Conservation (phyloP, 2,113 vertebrate genomes). For the Nibea albiflora region DNA sequence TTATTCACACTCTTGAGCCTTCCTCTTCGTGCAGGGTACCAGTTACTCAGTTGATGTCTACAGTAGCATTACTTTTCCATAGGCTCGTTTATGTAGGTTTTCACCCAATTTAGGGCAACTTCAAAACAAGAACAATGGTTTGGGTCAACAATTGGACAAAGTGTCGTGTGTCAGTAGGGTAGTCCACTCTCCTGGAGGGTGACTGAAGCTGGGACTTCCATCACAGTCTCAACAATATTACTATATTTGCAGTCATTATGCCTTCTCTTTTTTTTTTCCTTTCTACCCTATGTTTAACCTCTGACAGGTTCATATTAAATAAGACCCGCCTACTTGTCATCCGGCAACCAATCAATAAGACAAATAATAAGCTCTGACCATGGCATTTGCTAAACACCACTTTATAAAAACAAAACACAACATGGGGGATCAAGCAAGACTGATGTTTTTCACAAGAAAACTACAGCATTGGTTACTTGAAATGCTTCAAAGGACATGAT, state of each 20-base stretch:
- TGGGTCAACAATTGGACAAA: background rate
- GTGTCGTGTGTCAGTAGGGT: background rate
- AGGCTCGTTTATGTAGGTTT: background rate
- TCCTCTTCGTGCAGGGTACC: background rate
- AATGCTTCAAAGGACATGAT: background rate
- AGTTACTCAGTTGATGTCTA: background rate
- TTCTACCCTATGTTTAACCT: background rate
- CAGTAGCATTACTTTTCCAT: background rate
- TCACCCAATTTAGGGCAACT: background rate
- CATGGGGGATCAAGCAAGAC: background rate
- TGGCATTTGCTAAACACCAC: background rate
- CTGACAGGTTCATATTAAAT: background rate
- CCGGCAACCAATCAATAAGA: background rate
- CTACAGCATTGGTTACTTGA: background rate
- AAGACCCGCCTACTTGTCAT: background rate
- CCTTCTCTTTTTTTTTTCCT: background rate
- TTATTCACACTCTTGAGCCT: background rate
- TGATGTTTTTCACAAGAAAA: background rate
- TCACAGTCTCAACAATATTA: background rate
- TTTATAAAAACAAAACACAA: background rate
- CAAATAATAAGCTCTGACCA: constrained; percentile 6
- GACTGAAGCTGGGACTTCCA: background rate
- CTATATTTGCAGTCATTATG: background rate
- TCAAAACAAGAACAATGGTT: background rate
- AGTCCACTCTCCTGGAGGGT: too few species aligned